phyloP scores from a whole-genome alignment of 2,888 invertebrate genomes.

The Palloptera scutellata region DNA sequence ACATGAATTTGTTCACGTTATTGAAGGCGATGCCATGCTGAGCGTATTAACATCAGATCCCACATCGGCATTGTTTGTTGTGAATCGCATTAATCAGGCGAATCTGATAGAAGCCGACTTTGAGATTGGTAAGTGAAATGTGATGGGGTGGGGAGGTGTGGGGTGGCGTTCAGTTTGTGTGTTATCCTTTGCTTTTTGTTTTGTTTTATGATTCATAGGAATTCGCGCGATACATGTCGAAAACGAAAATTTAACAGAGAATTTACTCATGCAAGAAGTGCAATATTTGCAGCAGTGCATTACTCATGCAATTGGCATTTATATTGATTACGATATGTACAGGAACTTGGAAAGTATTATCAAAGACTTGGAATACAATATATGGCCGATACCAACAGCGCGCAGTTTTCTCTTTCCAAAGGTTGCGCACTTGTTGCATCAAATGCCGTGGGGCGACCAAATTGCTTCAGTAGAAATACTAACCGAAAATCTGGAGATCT shows the following conservation, averaged over 20 bases:
- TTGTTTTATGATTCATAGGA: conserved; percentile 45
- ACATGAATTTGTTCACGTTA: conserved; percentile 53
- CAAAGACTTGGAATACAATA: conserved; percentile 60
- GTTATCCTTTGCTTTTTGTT: not conserved
- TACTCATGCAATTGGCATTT: conserved; percentile 59
- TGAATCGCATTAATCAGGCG: conserved; percentile 62
- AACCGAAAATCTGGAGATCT: conserved; percentile 56
- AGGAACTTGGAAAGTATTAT: conserved; percentile 52
- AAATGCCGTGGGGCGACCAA: conserved; percentile 63
- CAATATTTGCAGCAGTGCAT: conserved; percentile 61
- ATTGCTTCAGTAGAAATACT: conserved; percentile 63
- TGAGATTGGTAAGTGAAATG: conserved; percentile 54
- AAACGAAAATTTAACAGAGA: conserved; percentile 52
- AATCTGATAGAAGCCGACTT: conserved; percentile 59
- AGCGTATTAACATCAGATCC: conserved; percentile 61
- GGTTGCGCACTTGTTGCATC: conserved; percentile 60
- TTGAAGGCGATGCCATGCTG: conserved; percentile 60
- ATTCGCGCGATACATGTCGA: conserved; percentile 57
- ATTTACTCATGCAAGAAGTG: conserved; percentile 60
- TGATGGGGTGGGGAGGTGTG: not conserved
- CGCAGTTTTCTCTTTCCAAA: conserved; percentile 56
- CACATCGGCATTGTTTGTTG: conserved; percentile 58
- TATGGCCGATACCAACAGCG: conserved; percentile 61
- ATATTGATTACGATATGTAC: conserved; percentile 58
- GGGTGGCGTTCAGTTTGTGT: not conserved